Evolutionary conservation across 2,797 vertebrate genomes (phyloP).

Genomic region (Xenopus petersii): DNA sequence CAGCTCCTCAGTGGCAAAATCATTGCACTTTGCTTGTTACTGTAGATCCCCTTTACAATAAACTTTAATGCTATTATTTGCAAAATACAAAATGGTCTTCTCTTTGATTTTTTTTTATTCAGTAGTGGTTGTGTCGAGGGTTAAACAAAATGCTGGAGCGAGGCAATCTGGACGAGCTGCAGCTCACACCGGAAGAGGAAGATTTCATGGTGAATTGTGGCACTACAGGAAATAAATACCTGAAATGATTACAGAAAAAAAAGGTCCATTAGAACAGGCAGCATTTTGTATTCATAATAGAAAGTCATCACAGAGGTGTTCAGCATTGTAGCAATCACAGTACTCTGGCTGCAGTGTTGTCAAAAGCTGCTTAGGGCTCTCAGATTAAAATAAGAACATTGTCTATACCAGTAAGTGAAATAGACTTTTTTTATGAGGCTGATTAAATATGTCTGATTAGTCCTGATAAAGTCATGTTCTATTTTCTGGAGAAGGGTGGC

Average conservation of each 20-base stretch:
- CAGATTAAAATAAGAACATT: no score
- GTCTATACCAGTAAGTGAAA: no score
- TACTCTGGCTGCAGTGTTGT: no score
- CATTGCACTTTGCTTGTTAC: background rate
- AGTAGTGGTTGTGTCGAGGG: constrained; percentile 84
- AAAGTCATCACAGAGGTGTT: no score
- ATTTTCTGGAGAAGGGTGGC: no score
- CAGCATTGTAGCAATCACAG: no score
- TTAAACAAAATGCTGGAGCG: constrained; percentile 83
- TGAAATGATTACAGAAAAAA: constrained; percentile 64
- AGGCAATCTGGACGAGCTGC: constrained; percentile 75
- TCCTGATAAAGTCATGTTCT: no score
- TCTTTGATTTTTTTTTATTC: constrained; percentile 56
- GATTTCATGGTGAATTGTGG: constrained; percentile 90
- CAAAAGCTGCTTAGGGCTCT: no score
- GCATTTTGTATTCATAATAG: background rate
- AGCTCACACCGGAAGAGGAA: constrained; percentile 80
- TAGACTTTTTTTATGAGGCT: no score
- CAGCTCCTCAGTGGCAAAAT: background rate
- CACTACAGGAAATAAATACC: constrained; percentile 93
- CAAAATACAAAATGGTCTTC: background rate
- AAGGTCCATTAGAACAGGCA: background rate
- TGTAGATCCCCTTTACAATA: constrained; percentile 21
- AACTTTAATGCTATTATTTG: constrained; percentile 57
- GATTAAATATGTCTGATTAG: no score